Conservation (phyloP, 2,797 vertebrate genomes). For the Syndactyla subalaris region DNA sequence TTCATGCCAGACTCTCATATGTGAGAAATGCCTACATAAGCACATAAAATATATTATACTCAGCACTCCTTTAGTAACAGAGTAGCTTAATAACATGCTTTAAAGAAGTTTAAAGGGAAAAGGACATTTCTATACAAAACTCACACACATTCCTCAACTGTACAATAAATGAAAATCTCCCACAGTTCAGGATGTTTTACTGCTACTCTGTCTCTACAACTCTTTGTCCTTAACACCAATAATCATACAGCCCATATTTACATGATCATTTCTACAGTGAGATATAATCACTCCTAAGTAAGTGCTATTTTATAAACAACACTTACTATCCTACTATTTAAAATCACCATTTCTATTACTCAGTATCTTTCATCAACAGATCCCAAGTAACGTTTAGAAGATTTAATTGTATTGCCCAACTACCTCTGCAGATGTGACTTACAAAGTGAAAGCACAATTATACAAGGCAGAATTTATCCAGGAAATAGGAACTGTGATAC, state of each 20-base stretch:
- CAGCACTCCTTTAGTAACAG: background rate
- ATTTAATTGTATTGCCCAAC: background rate
- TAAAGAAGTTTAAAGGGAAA: background rate
- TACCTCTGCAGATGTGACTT: background rate
- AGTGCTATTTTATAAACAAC: background rate
- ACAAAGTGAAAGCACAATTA: background rate
- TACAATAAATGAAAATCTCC: background rate
- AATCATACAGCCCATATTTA: background rate
- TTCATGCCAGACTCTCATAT: background rate
- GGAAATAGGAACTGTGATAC: constrained; percentile 5
- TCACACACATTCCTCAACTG: background rate
- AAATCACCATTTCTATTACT: background rate
- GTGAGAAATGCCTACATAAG: background rate
- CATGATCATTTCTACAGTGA: background rate
- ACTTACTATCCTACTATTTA: background rate
- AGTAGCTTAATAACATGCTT: background rate
- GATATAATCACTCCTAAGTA: background rate
- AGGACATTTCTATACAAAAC: background rate
- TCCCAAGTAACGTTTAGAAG: background rate
- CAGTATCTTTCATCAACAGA: background rate
- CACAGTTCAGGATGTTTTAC: background rate
- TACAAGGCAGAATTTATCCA: background rate
- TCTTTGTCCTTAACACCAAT: background rate
- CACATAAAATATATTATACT: background rate
- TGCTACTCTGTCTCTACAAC: background rate